Conservation (phyloP, 2,113 vertebrate genomes). For the Opisthocomus hoazin region DNA sequence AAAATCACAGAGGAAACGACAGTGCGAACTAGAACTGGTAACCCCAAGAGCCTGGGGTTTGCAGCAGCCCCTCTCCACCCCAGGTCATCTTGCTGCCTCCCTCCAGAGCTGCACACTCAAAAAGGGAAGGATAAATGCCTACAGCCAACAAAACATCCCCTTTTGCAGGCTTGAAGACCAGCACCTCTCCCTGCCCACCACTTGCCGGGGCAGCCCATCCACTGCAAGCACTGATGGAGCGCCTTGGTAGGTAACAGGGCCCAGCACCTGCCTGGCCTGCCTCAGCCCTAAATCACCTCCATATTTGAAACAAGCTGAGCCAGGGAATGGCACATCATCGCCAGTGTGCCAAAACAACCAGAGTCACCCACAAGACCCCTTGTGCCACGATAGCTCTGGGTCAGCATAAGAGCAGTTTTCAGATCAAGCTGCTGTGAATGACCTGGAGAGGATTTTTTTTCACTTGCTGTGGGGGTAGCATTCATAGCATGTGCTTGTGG, state of each 20-base stretch:
- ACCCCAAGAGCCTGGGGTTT: not conserved
- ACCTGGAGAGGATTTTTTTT: not conserved
- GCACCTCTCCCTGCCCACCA: not conserved
- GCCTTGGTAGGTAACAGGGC: too few species aligned
- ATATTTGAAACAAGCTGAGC: not conserved
- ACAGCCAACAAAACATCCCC: not conserved
- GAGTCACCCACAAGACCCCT: not conserved
- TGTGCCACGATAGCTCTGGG: not conserved
- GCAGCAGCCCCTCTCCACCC: not conserved
- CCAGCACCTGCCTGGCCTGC: not conserved
- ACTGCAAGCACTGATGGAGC: not conserved
- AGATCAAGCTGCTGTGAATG: not conserved
- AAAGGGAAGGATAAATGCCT: not conserved
- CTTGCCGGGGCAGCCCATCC: not conserved
- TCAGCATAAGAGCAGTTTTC: not conserved
- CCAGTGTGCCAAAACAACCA: fast-evolving
- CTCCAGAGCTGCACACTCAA: not conserved
- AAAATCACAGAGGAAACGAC: not conserved
- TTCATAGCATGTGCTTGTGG: not conserved
- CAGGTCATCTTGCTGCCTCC: not conserved
- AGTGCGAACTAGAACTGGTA: not conserved
- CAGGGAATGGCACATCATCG: not conserved
- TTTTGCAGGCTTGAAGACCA: not conserved
- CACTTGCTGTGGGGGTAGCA: not conserved
- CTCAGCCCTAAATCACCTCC: not conserved